Evolutionary conservation across 2,113 vertebrate genomes (phyloP).

Genomic region (Leucoraja erinaceus): DNA sequence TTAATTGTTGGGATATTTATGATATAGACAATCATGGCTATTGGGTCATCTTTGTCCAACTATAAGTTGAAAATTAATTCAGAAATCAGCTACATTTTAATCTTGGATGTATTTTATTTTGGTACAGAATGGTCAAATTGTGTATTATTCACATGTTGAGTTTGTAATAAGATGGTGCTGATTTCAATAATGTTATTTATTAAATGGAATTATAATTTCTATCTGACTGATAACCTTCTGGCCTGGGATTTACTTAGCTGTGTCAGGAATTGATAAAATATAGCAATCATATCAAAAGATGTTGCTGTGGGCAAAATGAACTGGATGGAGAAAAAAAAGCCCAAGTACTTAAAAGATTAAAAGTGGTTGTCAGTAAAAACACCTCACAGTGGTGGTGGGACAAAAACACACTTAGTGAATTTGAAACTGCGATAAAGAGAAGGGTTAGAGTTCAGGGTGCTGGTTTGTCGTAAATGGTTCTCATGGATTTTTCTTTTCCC

Average conservation of each 20-base stretch:
- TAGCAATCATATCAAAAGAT: slow-evolving; percentile 31
- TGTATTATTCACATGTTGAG: background rate
- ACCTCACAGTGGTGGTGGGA: slow-evolving; percentile 70
- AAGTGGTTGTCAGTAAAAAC: slow-evolving; percentile 86
- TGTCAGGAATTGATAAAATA: background rate
- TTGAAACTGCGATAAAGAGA: slow-evolving; percentile 75
- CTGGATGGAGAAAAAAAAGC: background rate
- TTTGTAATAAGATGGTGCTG: background rate
- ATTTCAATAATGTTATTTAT: background rate
- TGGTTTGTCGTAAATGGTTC: slow-evolving; percentile 76
- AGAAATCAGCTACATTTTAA: background rate
- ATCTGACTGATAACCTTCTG: background rate
- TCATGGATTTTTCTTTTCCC: slow-evolving; percentile 76
- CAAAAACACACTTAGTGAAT: slow-evolving; percentile 89
- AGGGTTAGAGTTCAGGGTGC: slow-evolving; percentile 79
- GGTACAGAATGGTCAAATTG: background rate
- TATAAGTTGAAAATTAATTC: background rate
- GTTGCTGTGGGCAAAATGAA: slow-evolving; percentile 5
- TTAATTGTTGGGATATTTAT: background rate
- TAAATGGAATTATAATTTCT: background rate
- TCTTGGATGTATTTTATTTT: background rate
- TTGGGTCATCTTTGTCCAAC: background rate
- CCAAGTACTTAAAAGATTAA: slow-evolving; percentile 60
- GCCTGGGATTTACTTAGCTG: background rate
- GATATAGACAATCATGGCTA: background rate